Percentiles rank a stretch among this genome's conserved stretches.
These are phyloP conservation scores for Phoronis australis DNA, from an alignment of 2,888 invertebrate genomes.

Conservation along the genomic window DNA sequence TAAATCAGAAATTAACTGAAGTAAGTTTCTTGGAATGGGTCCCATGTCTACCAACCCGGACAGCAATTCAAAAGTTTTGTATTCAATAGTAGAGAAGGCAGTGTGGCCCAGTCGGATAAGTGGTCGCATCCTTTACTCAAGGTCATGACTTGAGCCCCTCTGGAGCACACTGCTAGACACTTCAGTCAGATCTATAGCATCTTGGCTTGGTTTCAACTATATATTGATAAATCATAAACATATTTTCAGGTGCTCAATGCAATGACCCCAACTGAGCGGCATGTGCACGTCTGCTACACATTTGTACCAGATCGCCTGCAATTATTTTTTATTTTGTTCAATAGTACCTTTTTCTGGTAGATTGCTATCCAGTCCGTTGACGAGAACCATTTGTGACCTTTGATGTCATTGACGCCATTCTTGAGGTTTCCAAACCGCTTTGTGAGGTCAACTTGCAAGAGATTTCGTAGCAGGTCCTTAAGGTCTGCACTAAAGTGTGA, in stretches of 20 bases:
- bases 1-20: too few relatives aligned
- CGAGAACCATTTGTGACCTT: slow-evolving; percentile 95
- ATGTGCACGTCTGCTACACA: too few relatives aligned
- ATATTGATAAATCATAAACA: too few relatives aligned
- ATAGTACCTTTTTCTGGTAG: slow-evolving; percentile 80
- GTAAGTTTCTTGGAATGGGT: too few relatives aligned
- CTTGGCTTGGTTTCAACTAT: too few relatives aligned
- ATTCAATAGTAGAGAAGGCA: neutral
- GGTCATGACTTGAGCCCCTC: too few relatives aligned
- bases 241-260: neutral
- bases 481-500: slow-evolving; percentile 95
- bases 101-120: neutral
- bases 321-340: too few relatives aligned
- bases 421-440: slow-evolving; percentile 96
- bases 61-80: neutral
- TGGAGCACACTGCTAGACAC: too few relatives aligned
- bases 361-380: slow-evolving; percentile 97
- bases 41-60: neutral
- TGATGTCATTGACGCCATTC: slow-evolving; percentile 96
- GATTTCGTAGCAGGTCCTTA: slow-evolving; percentile 90
- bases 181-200: too few relatives aligned
- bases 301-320: too few relatives aligned
- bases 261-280: too few relatives aligned
- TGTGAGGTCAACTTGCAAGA: slow-evolving; percentile 74
- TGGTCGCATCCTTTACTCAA: too few relatives aligned